These are phyloP conservation scores for Hyppa rectilinea DNA, from an alignment of 2,888 invertebrate species.

Conservation along the genomic window DNA sequence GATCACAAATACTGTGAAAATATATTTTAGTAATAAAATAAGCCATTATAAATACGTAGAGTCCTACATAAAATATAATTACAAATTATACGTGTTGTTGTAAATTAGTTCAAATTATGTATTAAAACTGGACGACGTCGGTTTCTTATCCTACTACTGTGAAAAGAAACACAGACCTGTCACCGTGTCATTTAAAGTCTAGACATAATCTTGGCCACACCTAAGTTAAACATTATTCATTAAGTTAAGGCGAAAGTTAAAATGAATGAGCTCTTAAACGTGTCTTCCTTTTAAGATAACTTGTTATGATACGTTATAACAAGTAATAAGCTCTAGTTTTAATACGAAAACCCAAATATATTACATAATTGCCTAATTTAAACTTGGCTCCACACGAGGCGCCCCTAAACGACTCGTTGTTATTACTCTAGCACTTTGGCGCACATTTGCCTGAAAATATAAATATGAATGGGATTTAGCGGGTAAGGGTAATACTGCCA, in stretches of 20 bases:
- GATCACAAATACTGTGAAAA: not conserved
- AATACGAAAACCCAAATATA: constrained; percentile 29
- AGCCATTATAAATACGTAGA: no score
- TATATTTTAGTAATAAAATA: no score
- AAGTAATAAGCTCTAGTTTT: constrained; percentile 1
- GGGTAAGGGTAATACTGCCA: constrained; percentile 21
- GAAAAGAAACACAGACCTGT: no score
- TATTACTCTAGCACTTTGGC: constrained; percentile 57
- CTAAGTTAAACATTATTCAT: not conserved
- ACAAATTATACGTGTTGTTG: no score
- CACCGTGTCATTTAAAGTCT: no score
- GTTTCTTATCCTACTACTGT: no score
- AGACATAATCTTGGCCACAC: no score
- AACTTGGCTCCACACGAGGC: constrained; percentile 39
- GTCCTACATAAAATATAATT: no score
- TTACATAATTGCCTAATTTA: constrained; percentile 43
- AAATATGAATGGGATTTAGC: constrained; percentile 62
- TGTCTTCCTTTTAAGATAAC: not conserved
- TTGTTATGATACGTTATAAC: constrained; percentile 8
- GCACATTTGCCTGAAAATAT: constrained; percentile 55
- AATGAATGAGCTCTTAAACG: not conserved
- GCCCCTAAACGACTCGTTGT: constrained; percentile 48
- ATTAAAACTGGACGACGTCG: no score
- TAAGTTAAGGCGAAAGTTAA: no score
- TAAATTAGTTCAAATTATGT: no score